Conservation (phyloP, 2,888 invertebrate genomes). For the Prionchulus punctatus region DNA sequence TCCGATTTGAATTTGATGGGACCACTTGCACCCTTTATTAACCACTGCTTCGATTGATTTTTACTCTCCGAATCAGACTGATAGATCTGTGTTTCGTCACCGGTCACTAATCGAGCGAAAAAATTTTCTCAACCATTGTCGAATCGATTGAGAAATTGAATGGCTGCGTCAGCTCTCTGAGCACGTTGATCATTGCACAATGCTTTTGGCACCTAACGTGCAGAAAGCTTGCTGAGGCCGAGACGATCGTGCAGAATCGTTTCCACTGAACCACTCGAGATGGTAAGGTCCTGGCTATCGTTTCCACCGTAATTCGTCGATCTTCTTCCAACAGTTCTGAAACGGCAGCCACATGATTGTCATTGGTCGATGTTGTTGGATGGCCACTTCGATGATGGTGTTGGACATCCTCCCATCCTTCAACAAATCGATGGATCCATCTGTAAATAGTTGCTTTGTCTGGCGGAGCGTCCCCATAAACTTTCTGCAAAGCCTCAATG, state of each 20-base stretch:
- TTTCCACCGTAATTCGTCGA: not conserved
- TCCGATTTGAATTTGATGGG: not conserved
- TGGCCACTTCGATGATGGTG: not conserved
- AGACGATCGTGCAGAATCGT: not conserved
- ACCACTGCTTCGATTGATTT: not conserved
- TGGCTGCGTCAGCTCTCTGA: not conserved
- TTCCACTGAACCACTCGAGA: not conserved
- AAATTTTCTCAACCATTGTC: not conserved
- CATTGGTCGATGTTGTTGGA: not conserved
- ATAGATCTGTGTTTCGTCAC: not conserved
- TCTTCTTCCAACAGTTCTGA: not conserved
- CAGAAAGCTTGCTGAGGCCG: not conserved
- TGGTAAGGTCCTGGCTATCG: not conserved
- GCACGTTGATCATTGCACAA: not conserved
- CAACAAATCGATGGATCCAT: not conserved
- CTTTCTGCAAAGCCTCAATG: not conserved
- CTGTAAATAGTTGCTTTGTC: not conserved
- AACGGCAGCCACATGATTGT: not conserved
- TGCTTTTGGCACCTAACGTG: not conserved
- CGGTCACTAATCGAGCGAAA: not conserved
- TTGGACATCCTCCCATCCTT: not conserved
- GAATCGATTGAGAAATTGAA: not conserved
- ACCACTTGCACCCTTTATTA: not conserved
- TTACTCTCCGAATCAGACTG: not conserved
- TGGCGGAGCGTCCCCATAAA: not conserved